Conservation (phyloP, 2,113 vertebrate genomes). For the Chloroceryle aenea region DNA sequence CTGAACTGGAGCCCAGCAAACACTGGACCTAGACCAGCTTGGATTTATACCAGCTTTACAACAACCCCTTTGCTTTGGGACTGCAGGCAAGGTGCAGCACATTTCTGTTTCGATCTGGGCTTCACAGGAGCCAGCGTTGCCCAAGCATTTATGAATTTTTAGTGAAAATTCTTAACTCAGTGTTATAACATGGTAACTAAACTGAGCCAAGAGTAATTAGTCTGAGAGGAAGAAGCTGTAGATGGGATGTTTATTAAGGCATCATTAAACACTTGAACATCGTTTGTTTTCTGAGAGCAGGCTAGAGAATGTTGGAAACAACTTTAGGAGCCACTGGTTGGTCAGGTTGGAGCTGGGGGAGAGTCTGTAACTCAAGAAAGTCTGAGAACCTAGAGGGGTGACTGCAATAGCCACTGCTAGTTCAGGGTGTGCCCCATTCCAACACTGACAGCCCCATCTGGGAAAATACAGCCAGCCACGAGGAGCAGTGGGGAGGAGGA, state of each 20-base stretch:
- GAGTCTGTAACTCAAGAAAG: not conserved
- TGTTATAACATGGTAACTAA: not conserved
- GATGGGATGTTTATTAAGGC: not conserved
- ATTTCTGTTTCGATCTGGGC: not conserved
- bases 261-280: not conserved
- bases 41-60: not conserved
- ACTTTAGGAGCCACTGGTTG: not conserved
- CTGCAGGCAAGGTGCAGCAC: not conserved
- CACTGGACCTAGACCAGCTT: not conserved
- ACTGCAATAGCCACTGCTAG: rapidly evolving
- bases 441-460: not conserved
- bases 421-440: not conserved
- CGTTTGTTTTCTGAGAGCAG: not conserved
- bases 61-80: not conserved
- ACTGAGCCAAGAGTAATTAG: not conserved
- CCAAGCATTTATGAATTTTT: not conserved
- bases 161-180: not conserved
- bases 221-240: not conserved
- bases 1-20: not conserved
- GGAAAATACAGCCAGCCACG: not conserved
- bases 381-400: not conserved
- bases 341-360: not conserved
- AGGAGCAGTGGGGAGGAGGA: not conserved
- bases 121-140: not conserved
- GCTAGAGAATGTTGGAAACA: not conserved